Evolutionary conservation across 1,140 invertebrate species (phyloP).

Genomic region (Idris sp.): DNA sequence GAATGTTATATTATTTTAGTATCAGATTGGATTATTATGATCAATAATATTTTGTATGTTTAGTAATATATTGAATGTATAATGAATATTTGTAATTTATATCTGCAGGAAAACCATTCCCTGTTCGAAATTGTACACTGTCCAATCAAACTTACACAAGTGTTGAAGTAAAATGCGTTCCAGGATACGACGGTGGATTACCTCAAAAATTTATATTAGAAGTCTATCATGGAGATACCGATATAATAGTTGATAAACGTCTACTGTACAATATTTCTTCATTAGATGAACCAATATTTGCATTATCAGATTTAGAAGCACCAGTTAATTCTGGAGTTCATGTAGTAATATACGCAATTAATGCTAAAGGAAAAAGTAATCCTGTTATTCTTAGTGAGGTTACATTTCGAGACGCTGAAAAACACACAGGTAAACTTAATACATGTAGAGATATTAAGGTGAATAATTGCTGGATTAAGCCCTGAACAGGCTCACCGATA

Average conservation of each 20-base stretch:
- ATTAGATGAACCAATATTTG: constrained; percentile 82
- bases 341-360: constrained; percentile 86
- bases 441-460: background rate
- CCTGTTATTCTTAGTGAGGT: constrained; percentile 85
- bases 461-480: too few relatives aligned
- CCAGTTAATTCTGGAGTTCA: constrained; percentile 83
- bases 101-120: constrained; percentile 84
- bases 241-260: constrained; percentile 67
- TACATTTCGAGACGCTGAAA: constrained; percentile 88
- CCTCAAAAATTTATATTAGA: constrained; percentile 89
- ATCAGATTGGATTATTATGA: too few relatives aligned
- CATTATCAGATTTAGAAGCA: constrained; percentile 84
- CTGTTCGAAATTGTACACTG: constrained; percentile 86
- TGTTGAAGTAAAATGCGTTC: constrained; percentile 85
- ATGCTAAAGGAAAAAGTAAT: constrained; percentile 87
- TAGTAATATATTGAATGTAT: too few relatives aligned
- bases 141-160: constrained; percentile 85
- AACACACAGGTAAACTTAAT: constrained; percentile 83
- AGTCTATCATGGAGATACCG: constrained; percentile 82
- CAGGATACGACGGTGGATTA: constrained; percentile 91
- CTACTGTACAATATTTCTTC: constrained; percentile 84
- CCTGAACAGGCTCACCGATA: too few relatives aligned
- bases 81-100: too few relatives aligned
- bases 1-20: too few relatives aligned
- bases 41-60: too few relatives aligned